Base-by-base conservation (phyloP, 2,113 vertebrate species). In the Oncorhynchus gorbuscha region DNA sequence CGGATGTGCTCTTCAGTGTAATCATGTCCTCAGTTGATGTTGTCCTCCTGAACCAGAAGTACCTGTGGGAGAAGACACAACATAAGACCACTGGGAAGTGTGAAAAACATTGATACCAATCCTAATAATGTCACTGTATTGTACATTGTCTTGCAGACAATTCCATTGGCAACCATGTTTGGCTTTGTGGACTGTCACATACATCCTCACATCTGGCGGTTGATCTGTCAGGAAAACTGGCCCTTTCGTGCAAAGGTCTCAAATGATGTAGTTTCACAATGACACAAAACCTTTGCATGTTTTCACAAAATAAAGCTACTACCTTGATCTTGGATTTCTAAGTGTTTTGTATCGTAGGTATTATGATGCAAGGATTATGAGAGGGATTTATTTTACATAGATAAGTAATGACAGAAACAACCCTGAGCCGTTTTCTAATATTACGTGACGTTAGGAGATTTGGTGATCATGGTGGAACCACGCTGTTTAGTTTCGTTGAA, bases 321-420 rank as follows among this genome's bases (percentile, higher is more conserved):
- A 69, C 51, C 18, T 14, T 18, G 18, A 59, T 39, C 61, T 67
- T 16, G 70, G 66, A 64, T 48, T 24, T 22, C 45, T 70, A 9
- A 22, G 16, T 51, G 71, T 64, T 64, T 73, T 75, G 64, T 30
- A 20, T 67, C 55, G 32, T 14, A 55, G 26, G 61, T 72, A 74
- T 76, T 78, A 74, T 72, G 32, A 73, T 73, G 72, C 61, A 76
- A 67, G 26, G 76, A 77, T 82, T 77, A 84, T 62, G 49, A 20
- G 61, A 69, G 58, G 65, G 79, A 76, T 79, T 79, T 68, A 8
- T 79, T 74, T 79, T 66, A 49, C 58, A 68, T 32, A n/a, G 51
- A 72, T 74, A 68, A 22, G 28, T 76, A 73, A 75, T 72, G 22
- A 48, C 55, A 76, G 67, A 59, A 62, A 79, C 39, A 68, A 64